phyloP scores from a whole-genome alignment of 2,888 invertebrate genomes.

The Aphrophora alni region DNA sequence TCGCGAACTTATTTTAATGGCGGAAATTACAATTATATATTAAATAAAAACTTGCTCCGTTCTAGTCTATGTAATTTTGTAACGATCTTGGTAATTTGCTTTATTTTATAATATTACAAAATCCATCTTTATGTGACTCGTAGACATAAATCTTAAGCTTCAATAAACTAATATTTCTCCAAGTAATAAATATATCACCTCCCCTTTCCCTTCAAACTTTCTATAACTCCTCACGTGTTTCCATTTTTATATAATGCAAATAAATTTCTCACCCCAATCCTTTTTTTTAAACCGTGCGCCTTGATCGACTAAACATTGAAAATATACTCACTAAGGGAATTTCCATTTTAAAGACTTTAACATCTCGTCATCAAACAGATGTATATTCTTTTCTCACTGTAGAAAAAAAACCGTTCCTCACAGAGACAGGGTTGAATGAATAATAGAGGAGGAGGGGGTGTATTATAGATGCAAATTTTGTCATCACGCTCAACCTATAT shows the following conservation, averaged over 20 bases:
- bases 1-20: no score
- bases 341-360: background rate
- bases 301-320: background rate
- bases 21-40: no score
- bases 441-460: conserved; percentile 48
- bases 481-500: conserved; percentile 36
- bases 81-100: no score
- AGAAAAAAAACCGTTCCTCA: background rate
- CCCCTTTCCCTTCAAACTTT: background rate
- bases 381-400: background rate
- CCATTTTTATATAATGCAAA: background rate
- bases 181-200: no score
- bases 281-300: no score
- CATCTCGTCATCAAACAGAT: background rate
- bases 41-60: no score
- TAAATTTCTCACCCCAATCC: background rate
- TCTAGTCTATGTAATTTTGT: no score
- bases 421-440: background rate
- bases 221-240: background rate
- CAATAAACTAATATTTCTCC: background rate
- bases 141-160: no score
- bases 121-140: no score
- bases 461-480: conserved; percentile 50
- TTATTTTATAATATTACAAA: no score
- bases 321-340: background rate